A percentile compares a stretch with the other conserved stretches of the same genome.
Conservation (phyloP, 2,113 vertebrate species). For the Poeciliopsis retropinna region DNA sequence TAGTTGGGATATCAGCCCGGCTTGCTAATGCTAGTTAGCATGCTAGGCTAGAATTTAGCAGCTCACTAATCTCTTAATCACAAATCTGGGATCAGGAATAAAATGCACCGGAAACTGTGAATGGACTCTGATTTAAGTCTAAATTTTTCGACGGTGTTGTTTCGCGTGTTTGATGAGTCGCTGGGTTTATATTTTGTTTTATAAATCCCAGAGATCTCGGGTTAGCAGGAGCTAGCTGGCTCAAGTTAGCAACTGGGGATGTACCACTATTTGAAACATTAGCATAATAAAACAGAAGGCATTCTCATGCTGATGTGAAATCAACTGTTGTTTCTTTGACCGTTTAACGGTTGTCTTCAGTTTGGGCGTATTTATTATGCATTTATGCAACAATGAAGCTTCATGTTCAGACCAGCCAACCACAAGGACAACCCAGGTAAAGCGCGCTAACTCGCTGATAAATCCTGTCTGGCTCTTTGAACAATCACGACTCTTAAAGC, state of each 20-base stretch:
- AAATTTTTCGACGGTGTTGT: fast-evolving
- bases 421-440: constrained; percentile 43
- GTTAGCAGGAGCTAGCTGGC: constrained; percentile 16
- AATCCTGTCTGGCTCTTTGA: constrained; percentile 5
- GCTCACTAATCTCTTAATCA: constrained; percentile 32
- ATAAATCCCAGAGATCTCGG: constrained; percentile 26
- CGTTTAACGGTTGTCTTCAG: neutral
- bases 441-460: constrained; percentile 48
- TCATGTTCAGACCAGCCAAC: constrained; percentile 1
- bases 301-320: neutral
- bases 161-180: fast-evolving
- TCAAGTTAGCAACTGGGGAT: neutral
- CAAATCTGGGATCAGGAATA: neutral
- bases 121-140: fast-evolving
- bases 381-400: neutral
- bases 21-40: constrained; percentile 47
- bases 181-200: constrained; percentile 2
- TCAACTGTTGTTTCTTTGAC: neutral
- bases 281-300: neutral
- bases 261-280: neutral
- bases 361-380: neutral
- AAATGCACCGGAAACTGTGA: neutral
- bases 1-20: constrained; percentile 49
- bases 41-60: constrained; percentile 44
- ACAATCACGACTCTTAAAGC: neutral